Percentiles rank a stretch among this genome's conserved stretches.
Evolutionary conservation across 35 echinoderm and acorn worm genomes (phyloP).

Genomic region (Ophiothrix spiculata): DNA sequence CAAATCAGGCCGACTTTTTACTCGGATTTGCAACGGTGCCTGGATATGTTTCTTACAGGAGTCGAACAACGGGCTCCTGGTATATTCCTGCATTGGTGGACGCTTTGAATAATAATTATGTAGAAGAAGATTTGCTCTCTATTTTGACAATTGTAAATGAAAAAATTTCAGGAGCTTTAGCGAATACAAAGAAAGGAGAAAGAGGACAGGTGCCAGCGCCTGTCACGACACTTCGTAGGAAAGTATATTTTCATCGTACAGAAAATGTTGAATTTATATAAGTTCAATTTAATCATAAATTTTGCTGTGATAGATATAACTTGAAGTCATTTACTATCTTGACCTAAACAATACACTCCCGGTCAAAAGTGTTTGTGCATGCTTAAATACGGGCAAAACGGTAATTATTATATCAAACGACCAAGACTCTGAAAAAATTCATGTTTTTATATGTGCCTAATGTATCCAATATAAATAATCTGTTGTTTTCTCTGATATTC

Average conservation of each 20-base stretch:
- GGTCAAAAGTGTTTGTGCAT: too few species aligned
- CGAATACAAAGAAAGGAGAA: slow-evolving; percentile 4
- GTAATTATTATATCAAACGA: too few species aligned
- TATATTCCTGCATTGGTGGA: slow-evolving; percentile 36
- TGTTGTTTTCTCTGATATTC: too few species aligned
- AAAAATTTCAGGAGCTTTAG: neutral
- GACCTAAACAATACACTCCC: too few species aligned
- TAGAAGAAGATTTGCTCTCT: neutral
- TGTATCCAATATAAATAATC: too few species aligned
- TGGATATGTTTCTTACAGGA: slow-evolving; percentile 42
- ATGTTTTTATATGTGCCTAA: too few species aligned
- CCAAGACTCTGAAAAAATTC: too few species aligned
- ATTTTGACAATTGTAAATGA: slow-evolving; percentile 5
- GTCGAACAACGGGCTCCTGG: slow-evolving; percentile 25
- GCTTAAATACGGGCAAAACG: too few species aligned
- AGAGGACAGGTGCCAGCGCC: slow-evolving; percentile 45
- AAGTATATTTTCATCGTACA: neutral
- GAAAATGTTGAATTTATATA: neutral
- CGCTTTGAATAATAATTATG: neutral
- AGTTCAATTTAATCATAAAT: too few species aligned
- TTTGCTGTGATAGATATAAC: too few species aligned
- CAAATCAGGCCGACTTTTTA: slow-evolving; percentile 55
- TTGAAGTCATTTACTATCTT: too few species aligned
- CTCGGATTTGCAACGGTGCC: slow-evolving; percentile 46
- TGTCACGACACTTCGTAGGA: slow-evolving; percentile 20